These are phyloP conservation scores for Smutsia temminckii DNA, from an alignment of 2,797 vertebrate genomes.

Conservation along the genomic window DNA sequence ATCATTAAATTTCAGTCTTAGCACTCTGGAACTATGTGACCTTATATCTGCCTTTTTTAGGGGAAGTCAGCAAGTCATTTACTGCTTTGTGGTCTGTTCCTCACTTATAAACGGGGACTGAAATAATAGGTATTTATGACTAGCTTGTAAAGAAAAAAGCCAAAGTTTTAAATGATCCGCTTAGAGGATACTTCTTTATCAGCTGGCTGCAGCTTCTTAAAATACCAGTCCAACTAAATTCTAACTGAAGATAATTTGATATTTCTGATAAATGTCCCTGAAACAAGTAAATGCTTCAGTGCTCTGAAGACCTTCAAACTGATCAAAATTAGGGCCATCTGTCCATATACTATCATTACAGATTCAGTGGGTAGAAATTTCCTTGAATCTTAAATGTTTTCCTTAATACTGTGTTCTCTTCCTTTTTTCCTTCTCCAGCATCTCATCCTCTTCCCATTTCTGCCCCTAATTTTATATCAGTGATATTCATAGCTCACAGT, in stretches of 20 bases:
- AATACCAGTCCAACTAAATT: conserved; percentile 29
- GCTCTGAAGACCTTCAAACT: conserved; percentile 39
- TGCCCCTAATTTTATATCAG: background rate
- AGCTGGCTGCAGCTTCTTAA: conserved; percentile 14
- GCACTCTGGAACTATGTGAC: background rate
- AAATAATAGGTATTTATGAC: background rate
- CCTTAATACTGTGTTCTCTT: background rate
- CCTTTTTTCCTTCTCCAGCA: background rate
- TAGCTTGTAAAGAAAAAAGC: background rate
- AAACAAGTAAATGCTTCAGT: conserved; percentile 43
- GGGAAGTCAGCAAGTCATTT: background rate
- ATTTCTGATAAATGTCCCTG: conserved; percentile 51
- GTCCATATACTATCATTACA: background rate
- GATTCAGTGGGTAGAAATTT: background rate
- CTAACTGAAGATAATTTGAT: conserved; percentile 37
- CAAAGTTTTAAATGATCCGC: background rate
- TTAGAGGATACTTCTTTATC: background rate
- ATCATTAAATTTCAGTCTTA: background rate
- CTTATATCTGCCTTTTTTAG: background rate
- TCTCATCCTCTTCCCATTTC: background rate
- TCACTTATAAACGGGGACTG: background rate
- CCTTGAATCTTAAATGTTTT: conserved; percentile 16
- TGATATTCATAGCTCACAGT: background rate
- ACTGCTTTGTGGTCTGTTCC: background rate
- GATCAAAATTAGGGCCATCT: conserved; percentile 51